Conservation (phyloP, 2,797 vertebrate species). For the Eospalax fontanierii region DNA sequence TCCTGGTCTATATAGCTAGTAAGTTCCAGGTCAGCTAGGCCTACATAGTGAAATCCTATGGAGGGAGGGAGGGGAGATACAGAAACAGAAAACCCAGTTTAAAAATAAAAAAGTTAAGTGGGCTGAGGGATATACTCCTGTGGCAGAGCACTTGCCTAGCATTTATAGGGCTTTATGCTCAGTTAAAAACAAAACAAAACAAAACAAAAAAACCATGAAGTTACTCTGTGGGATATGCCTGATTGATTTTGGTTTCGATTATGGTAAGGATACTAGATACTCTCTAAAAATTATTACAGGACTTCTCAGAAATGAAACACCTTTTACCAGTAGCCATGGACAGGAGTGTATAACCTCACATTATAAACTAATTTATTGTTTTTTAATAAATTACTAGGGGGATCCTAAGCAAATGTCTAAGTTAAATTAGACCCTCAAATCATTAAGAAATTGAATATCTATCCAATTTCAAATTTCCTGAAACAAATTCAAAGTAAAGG, state of each 20-base stretch:
- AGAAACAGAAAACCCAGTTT: not conserved
- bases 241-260: constrained; percentile 38
- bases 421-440: constrained; percentile 53
- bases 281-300: constrained; percentile 7
- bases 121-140: not conserved
- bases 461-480: constrained; percentile 56
- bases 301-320: constrained; percentile 8
- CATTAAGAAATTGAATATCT: constrained; percentile 25
- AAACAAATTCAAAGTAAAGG: constrained; percentile 56
- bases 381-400: constrained; percentile 52
- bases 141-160: not conserved
- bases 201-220: not conserved
- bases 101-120: not conserved
- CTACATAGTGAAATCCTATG: no score
- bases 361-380: constrained; percentile 51
- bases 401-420: not conserved
- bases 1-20: no score
- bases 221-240: not conserved
- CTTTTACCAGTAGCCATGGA: not conserved
- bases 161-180: not conserved
- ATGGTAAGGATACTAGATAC: not conserved
- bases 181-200: not conserved
- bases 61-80: no score
- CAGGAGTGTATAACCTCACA: not conserved
- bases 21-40: no score